Base-by-base conservation (phyloP, 2,888 invertebrate species). In the Chouioia cunea region DNA sequence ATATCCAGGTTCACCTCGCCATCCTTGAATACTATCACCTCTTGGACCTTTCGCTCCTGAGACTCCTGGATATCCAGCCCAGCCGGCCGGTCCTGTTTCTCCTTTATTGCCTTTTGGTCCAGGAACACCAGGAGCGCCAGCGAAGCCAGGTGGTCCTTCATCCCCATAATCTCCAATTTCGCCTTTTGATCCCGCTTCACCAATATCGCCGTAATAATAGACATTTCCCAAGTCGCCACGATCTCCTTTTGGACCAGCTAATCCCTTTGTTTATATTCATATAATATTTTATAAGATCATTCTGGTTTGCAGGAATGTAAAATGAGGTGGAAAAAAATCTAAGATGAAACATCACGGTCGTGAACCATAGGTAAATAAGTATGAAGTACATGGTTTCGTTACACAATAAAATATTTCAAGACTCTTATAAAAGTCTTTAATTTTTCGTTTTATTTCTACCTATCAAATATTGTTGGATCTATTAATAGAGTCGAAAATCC, bases 181-280 rank as follows among this genome's bases (percentile, higher is more conserved):
- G 27, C 82, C 82, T 8, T 47, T 14, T 16, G 77, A 76, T 6
- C 90, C 92, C 20, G 77, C 76, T 22, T 85, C 86, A 50, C 93
- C 93, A n/a, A 78, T 80, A 23, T 85, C 80, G 53, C 93, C 93
- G 72, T 86, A 76, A 81, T 83, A 56, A 88, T 91, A 67, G 83
- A 81, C 73, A 74, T 81, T 68, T 12, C 93, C 93, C 2, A 86
- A 80, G 16, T 88, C 86, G 75, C 94, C 94, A 63, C 87, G 87
- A 64, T 87, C 85, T 68, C 94, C 94, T 78, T 89, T 90, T 22
- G 80, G 70, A 1, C 91, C 92, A 15, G 78, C 73, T 6, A 79
- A 71, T 16, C 89, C 89, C 76, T 90, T 18, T 58, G 10, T 8
- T 10, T 10, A 36, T 36, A 36, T 10, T 36, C 10, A 36, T 10